These are phyloP conservation scores for Alectura lathami DNA, from an alignment of 2,113 vertebrate genomes.

Conservation along the genomic window DNA sequence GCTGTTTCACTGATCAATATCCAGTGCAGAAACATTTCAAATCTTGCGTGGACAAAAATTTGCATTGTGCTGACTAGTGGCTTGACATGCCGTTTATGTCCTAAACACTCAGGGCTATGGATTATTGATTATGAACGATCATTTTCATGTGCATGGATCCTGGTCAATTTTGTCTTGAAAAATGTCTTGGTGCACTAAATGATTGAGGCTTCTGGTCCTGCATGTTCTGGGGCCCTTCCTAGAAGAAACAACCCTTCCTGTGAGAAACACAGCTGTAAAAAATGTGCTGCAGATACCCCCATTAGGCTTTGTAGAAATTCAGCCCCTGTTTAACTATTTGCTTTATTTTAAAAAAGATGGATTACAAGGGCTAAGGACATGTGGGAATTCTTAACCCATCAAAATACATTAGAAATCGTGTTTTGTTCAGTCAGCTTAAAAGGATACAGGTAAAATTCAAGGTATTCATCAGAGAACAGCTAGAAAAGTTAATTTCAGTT, in stretches of 20 bases:
- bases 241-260: no score
- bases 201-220: not conserved
- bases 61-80: not conserved
- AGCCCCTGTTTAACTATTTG: not conserved
- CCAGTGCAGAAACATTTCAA: not conserved
- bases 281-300: not conserved
- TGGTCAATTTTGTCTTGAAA: not conserved
- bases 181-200: not conserved
- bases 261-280: not conserved
- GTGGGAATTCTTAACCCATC: not conserved
- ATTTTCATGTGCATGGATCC: rapidly evolving
- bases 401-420: not conserved
- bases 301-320: not conserved
- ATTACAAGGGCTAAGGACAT: not conserved
- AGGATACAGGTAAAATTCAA: not conserved
- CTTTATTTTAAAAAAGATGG: not conserved
- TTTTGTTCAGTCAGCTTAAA: not conserved
- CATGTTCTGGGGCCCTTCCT: not conserved
- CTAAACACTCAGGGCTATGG: not conserved
- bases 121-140: not conserved
- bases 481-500: not conserved
- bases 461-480: not conserved
- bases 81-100: rapidly evolving
- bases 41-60: not conserved
- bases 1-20: not conserved